Evolutionary conservation across 2,113 vertebrate species (phyloP), one percentile per base, ranked within the genome.

Genomic region (Hystrix cristata): DNA sequence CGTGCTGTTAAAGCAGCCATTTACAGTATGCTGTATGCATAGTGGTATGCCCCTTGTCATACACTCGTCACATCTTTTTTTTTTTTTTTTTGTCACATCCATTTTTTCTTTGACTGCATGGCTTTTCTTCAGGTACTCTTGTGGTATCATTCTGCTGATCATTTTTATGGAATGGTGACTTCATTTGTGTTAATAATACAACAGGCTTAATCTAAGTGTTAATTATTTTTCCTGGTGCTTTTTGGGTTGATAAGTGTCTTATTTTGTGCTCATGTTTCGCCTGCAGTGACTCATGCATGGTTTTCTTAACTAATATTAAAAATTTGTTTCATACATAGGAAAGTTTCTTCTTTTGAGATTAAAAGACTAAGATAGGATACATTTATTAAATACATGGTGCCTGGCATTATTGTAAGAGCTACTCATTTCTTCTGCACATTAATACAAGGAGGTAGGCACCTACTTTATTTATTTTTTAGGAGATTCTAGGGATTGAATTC

Each of bases 231-330:
- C 88, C 96, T 95, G 97, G 97, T 98, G 98, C 98, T 98, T 98
- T 98, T 92, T 97, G 92, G 43, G 31, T 96, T 80, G 87, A 51
- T 98, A 92, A 95, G 1, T 98, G 89, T 98, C 96, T 98, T 69
- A 72, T 85, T 98, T 98, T 98, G 97, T 98, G 98, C 98, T 98
- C 98, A 97, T 90, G 96, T 97, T 99, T 98, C 98, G 98, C 98
- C 98, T 98, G 98, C 97, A 98, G 74, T 97, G 98, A 51, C 90
- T 98, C 96, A 98, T 98, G 98, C 98, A 98, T 98, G 98, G 96
- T 98, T 98, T 98, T 97, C 96, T 96, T 98, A 92, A 97, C 96
- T 98, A 51, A 97, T 97, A 95, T 91, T 98, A 98, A 85, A 98
- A 95, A 38, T 97, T 97, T 97, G 98, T 98, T 98, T 96, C 97